These are phyloP conservation scores for Symphodus melops DNA, from an alignment of 2,113 vertebrate genomes.

Conservation along the genomic window DNA sequence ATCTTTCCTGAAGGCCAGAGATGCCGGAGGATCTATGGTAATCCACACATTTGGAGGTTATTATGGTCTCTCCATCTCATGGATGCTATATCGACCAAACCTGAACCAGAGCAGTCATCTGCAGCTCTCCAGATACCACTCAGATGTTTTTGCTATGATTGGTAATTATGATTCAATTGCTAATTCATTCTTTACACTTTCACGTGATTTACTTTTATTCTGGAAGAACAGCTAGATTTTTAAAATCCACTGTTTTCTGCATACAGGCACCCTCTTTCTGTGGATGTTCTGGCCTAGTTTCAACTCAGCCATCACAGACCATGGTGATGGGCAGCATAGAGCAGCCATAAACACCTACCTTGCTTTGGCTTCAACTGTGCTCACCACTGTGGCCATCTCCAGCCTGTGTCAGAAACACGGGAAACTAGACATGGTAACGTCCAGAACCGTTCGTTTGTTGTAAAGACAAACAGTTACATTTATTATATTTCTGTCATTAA, in stretches of 20 bases:
- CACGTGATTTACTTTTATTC: background rate
- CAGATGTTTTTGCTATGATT: constrained; percentile 95
- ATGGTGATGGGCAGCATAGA: constrained; percentile 93
- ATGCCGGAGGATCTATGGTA: constrained; percentile 97
- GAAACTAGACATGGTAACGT: constrained; percentile 93
- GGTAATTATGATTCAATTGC: constrained; percentile 80
- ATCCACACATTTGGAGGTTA: constrained; percentile 97
- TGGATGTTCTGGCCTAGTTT: constrained; percentile 99
- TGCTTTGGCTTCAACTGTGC: constrained; percentile 90
- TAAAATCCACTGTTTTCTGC: background rate
- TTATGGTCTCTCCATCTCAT: constrained; percentile 93
- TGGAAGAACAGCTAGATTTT: background rate
- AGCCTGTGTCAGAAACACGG: constrained; percentile 91
- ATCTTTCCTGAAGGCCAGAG: constrained; percentile 85
- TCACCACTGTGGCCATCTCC: constrained; percentile 90
- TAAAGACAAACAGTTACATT: background rate
- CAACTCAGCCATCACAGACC: constrained; percentile 90
- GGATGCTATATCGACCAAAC: constrained; percentile 91
- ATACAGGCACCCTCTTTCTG: constrained; percentile 93
- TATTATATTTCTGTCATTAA: background rate
- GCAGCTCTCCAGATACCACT: constrained; percentile 89
- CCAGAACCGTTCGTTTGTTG: background rate
- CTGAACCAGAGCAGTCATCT: constrained; percentile 87
- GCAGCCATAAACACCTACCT: constrained; percentile 96
- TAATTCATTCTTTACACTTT: background rate